Evolutionary conservation across 2,113 vertebrate species (phyloP), one percentile per base, ranked within the genome.

Genomic region (Calypte anna): DNA sequence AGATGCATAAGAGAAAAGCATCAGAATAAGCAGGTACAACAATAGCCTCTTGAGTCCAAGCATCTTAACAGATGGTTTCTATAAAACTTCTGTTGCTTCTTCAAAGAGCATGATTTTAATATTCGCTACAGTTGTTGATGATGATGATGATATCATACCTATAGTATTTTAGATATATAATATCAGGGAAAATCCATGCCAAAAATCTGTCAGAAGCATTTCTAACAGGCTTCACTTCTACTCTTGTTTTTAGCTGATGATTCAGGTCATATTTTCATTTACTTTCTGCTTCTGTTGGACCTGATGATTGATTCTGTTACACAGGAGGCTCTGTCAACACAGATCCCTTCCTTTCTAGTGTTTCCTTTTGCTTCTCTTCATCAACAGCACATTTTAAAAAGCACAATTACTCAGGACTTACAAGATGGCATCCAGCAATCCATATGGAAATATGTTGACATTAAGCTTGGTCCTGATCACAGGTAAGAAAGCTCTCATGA

Each of bases 261-360:
- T 96, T 97, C 94, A 96, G 66, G 59, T 97, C 94, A 96, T 9
- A 0, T 96, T 96, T 96, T 94, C 61, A 80, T 96, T 89, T 95
- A 92, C 74, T 93, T 96, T 96, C 85, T 97, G 62, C 96, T 96
- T 46, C 92, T 63, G 89, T 93, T 96, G 83, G 94, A 95, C 90
- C 66, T 97, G 93, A 97, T 95, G 94, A 96, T 96, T 0, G 1
- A 80, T 72, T 88, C 57, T 91, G 38, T 86, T 95, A 73, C 92
- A 93, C 74, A 77, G 40, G 86, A 94, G 70, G 9, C 22, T 93
- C 63, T 91, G 96, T 97, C 76, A 78, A 66, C 83, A 82, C 38
- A 54, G 58, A n/a, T 95, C 36, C 48, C 22, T 83, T 88, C 70
- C n/a, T 88, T 95, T 96, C 91, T 77, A 92, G 50, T 74, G 38